Evolutionary conservation across 1,140 invertebrate species (phyloP).

Genomic region (Platyura marginata): DNA sequence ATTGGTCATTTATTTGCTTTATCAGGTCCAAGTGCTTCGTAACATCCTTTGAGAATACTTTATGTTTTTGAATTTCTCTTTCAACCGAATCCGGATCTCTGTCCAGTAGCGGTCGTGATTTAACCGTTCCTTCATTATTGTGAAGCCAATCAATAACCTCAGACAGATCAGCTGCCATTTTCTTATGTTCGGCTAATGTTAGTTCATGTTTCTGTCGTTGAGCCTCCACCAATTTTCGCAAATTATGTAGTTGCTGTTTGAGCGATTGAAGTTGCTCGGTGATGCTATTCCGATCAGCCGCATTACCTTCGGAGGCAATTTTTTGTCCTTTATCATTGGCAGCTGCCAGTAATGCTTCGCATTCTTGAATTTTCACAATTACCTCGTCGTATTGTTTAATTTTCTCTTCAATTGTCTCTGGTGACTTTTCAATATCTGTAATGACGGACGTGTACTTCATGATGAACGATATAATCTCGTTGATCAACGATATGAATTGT

Average conservation of each 20-base stretch:
- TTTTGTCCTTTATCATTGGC: slow-evolving; percentile 82
- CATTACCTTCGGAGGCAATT: slow-evolving; percentile 72
- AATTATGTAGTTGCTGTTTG: slow-evolving; percentile 62
- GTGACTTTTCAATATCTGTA: slow-evolving; percentile 62
- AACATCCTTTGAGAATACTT: slow-evolving; percentile 45
- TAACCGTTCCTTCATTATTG: slow-evolving; percentile 62
- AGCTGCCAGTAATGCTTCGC: slow-evolving; percentile 67
- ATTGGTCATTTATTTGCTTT: slow-evolving; percentile 41
- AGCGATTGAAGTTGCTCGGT: slow-evolving; percentile 71
- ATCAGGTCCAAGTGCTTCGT: slow-evolving; percentile 50
- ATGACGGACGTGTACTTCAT: slow-evolving; percentile 74
- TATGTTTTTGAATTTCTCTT: slow-evolving; percentile 61
- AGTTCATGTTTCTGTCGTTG: slow-evolving; percentile 72
- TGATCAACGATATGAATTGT: slow-evolving; percentile 68
- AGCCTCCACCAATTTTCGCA: slow-evolving; percentile 65
- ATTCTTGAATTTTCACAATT: slow-evolving; percentile 67
- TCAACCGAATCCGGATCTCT: slow-evolving; percentile 63
- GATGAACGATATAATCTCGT: slow-evolving; percentile 73
- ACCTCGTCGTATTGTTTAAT: slow-evolving; percentile 75
- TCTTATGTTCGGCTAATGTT: slow-evolving; percentile 70
- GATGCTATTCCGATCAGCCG: slow-evolving; percentile 68
- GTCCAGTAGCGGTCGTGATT: slow-evolving; percentile 61
- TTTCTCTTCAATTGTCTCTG: slow-evolving; percentile 64
- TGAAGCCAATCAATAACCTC: slow-evolving; percentile 70
- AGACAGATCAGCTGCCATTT: slow-evolving; percentile 60